Evolutionary conservation across 2,888 invertebrate species (phyloP).

Genomic region (Lasius fuliginosus): DNA sequence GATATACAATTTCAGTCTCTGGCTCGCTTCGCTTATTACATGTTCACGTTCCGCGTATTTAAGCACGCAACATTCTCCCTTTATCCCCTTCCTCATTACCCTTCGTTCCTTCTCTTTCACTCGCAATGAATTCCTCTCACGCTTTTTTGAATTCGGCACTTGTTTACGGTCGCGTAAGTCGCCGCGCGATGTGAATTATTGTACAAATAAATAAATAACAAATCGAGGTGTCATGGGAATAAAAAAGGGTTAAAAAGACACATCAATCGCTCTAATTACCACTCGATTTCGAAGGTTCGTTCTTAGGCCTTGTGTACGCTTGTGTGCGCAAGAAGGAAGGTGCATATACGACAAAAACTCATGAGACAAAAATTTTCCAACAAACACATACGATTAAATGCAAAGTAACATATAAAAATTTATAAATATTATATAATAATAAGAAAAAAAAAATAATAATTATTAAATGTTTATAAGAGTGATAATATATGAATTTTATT

Average conservation of each 20-base stretch:
- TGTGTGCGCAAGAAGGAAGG: constrained; percentile 54
- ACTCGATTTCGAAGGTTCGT: constrained; percentile 64
- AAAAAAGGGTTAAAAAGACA: constrained; percentile 28
- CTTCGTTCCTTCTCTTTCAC: constrained; percentile 9
- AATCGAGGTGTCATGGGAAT: constrained; percentile 60
- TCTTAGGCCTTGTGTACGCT: constrained; percentile 60
- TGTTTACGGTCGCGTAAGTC: constrained; percentile 52
- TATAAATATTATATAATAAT: not conserved
- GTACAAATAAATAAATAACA: constrained; percentile 75
- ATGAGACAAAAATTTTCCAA: not conserved
- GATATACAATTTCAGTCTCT: constrained; percentile 14
- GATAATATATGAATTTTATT: not conserved
- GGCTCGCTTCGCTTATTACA: constrained; percentile 32
- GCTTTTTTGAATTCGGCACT: constrained; percentile 51
- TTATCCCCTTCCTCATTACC: constrained; percentile 28
- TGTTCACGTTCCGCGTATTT: constrained; percentile 40
- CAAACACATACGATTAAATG: constrained; percentile 6
- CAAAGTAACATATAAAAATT: not conserved
- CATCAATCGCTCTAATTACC: constrained; percentile 56
- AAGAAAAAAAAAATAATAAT: not conserved
- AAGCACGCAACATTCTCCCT: constrained; percentile 14
- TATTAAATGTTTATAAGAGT: not conserved
- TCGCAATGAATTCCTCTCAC: constrained; percentile 36
- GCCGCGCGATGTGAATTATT: constrained; percentile 62
- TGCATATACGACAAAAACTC: constrained; percentile 33